Conservation (phyloP, 1,140 invertebrate species). For the Brachystomella parvula region DNA sequence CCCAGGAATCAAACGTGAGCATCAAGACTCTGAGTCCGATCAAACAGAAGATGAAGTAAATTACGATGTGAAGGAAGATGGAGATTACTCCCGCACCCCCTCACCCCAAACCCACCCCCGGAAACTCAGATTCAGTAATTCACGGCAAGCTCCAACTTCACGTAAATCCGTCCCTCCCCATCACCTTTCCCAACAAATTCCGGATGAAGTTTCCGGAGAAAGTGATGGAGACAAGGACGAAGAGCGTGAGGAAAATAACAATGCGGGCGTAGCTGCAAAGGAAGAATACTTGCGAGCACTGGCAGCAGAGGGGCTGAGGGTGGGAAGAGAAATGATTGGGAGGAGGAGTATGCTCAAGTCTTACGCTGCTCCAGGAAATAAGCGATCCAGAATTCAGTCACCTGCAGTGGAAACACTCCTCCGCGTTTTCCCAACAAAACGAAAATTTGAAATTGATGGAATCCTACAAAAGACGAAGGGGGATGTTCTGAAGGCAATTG, state of each 20-base stretch:
- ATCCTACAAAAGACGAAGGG: conserved; percentile 64
- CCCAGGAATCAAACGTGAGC: too few relatives aligned
- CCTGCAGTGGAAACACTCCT: conserved; percentile 58
- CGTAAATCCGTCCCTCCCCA: too few relatives aligned
- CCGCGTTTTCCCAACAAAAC: conserved; percentile 73
- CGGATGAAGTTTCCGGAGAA: neutral
- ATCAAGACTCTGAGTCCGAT: too few relatives aligned
- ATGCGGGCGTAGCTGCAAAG: conserved; percentile 9
- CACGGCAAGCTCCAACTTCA: too few relatives aligned
- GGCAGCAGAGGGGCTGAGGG: conserved; percentile 31
- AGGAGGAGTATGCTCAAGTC: conserved; percentile 21
- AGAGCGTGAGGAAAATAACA: neutral
- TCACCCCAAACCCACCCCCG: too few relatives aligned
- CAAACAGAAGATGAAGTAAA: too few relatives aligned
- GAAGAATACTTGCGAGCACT: conserved; percentile 32
- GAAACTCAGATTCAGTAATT: too few relatives aligned
- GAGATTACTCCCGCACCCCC: too few relatives aligned
- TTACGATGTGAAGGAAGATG: too few relatives aligned
- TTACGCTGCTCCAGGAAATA: neutral
- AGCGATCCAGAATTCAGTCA: conserved; percentile 16
- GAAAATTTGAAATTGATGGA: conserved; percentile 71
- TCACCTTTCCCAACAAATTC: too few relatives aligned
- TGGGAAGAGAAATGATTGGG: conserved; percentile 31
- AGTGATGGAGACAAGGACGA: neutral
- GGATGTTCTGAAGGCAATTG: conserved; percentile 82